Conservation (phyloP, 2,113 vertebrate species). For the Pycnonotus jocosus region DNA sequence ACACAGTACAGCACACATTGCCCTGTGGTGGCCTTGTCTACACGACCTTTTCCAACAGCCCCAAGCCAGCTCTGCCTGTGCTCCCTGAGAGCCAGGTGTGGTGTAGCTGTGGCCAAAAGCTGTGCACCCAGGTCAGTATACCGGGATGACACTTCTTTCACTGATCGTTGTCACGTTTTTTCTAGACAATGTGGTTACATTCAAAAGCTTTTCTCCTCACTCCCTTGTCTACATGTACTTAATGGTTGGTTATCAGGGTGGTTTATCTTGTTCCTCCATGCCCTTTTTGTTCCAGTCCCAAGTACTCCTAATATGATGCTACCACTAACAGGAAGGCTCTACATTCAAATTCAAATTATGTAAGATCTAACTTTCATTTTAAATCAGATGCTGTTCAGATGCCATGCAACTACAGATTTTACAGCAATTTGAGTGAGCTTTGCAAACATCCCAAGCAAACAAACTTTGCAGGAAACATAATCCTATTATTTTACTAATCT, state of each 20-base stretch:
- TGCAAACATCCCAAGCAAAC: neutral
- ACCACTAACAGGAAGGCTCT: neutral
- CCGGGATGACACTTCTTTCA: neutral
- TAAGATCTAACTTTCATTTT: neutral
- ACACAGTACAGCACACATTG: neutral
- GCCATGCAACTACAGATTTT: neutral
- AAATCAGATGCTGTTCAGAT: neutral
- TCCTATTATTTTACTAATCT: neutral
- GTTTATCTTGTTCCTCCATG: neutral
- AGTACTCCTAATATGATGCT: neutral
- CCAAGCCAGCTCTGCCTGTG: neutral
- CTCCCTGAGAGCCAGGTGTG: neutral
- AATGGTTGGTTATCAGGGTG: neutral
- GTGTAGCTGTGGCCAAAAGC: neutral
- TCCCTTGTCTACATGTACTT: neutral
- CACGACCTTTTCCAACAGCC: neutral
- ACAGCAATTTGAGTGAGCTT: neutral
- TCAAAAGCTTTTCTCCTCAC: neutral
- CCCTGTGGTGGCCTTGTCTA: neutral
- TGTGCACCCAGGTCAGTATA: neutral
- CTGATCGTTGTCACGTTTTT: neutral
- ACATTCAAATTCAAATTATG: neutral
- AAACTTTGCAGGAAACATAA: neutral
- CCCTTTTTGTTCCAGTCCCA: neutral
- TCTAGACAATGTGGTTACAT: neutral